Base-by-base conservation (phyloP, 2,888 invertebrate genomes). In the Drosophila meridiana region DNA sequence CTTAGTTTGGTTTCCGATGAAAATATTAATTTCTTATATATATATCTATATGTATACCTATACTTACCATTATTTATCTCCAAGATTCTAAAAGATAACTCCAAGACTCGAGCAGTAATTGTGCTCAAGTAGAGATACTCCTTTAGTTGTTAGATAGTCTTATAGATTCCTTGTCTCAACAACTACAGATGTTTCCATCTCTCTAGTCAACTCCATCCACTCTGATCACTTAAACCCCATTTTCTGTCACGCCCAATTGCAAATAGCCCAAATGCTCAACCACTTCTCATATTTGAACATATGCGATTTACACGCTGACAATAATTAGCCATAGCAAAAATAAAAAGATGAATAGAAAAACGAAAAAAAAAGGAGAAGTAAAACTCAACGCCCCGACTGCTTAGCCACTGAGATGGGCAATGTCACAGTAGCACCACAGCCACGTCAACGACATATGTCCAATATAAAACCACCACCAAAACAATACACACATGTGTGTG, bases 401-500 rank as follows among this genome's bases (percentile, higher is more conserved):
- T 80, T 85, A 74, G 74, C 48, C 32, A 30, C 38, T 57, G 55
- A 58, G 56, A 57, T 55, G 58, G 58, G 48, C 55, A 8, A 43
- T 65, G 69, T 40, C 73, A 73, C 80, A 80, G 83, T 83, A 53
- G 80, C 78, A 66, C 71, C 78, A 66, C 71, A 64, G 66, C 65
- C 78, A 84, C 75, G 87, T 84, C 83, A 56, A 57, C 80, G 85
- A 89, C 87, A 87, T 87, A 87, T 87, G 87, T 82, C 71, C 73
- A 77, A 87, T 76, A 73, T 74, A 55, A 70, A 78, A 69, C 76
- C 64, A 79, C 78, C 83, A 80, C 77, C 74, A 38, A 61, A 40
- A 48, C 76, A 42, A 61, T 28, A 50, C 38, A 48, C 55, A 60
- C 13, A 28, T 42, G 20, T 43, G 73, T 58, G 68, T 73, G 58